Base-by-base conservation (phyloP, 2,797 vertebrate species). In the Catharus ustulatus region DNA sequence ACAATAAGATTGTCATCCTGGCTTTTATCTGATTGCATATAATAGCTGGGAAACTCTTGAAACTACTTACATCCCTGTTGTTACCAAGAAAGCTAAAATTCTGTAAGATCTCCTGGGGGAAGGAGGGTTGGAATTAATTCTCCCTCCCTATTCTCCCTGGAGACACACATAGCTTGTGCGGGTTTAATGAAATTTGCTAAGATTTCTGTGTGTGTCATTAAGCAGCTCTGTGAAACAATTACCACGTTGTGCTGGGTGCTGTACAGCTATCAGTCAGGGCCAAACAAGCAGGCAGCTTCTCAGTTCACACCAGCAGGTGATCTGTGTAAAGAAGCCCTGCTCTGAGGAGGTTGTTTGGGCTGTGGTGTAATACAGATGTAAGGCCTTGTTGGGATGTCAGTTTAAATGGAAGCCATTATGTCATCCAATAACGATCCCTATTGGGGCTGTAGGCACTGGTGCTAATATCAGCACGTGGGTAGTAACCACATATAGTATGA, bases 401-500 rank as follows among this genome's bases (percentile, higher is more conserved):
- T 94, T 95, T 96, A 97, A 97, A 97, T 90, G 94, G 95, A 97
- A 95, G 62, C 42, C 87, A 66, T 94, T 94, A 73, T 97, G 95
- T 97, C 96, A 97, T 88, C 78, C 79, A 79, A 71, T 75, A 97
- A 96, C 87, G 96, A 95, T 95, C 93, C 95, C 82, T 96, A 74
- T 75, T 84, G 93, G 81, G 90, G 90, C 93, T 16, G 1, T 51
- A 89, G 96, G 95, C 89, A 94, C 93, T 84, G 90, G 26, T 71
- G 85, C 83, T 98, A 98, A 98, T 98, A 97, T 98, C 98, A 98
- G 97, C 95, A 94, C 38, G 68, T 95, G 93, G 96, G 83, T 61
- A 94, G 91, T 91, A 97, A 97, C 93, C 97, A 94, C 94, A 94
- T 62, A 42, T 59, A 84, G 90, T 90, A 97, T 96, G 89, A 95